These are phyloP conservation scores for Tympanuchus pallidicinctus DNA, from an alignment of 2,113 vertebrate species.

Conservation along the genomic window DNA sequence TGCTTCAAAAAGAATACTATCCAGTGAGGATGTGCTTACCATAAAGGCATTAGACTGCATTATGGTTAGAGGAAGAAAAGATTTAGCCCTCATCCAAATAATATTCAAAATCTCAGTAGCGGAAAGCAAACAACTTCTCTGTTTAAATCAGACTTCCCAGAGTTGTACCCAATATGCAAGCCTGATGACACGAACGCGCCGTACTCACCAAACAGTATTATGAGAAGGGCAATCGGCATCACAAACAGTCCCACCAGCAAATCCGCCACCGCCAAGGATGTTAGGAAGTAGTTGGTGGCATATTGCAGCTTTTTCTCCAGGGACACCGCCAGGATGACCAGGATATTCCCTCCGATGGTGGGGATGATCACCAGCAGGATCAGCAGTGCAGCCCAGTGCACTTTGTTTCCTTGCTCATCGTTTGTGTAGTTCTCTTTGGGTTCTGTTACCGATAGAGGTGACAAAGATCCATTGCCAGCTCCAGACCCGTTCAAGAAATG, in stretches of 20 bases:
- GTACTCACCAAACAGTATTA: conserved; percentile 91
- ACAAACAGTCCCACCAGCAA: conserved; percentile 95
- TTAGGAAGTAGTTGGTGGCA: conserved; percentile 97
- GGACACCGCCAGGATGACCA: conserved; percentile 95
- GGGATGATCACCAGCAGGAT: conserved; percentile 92
- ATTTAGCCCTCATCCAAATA: background rate
- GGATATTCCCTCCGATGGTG: conserved; percentile 95
- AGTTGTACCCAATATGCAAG: background rate
- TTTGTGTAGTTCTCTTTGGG: conserved; percentile 53
- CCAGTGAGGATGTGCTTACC: background rate
- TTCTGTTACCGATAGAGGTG: conserved; percentile 25
- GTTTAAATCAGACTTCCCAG: background rate
- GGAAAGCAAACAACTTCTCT: background rate
- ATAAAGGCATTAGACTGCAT: background rate
- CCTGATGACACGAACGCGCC: background rate
- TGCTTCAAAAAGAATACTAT: background rate
- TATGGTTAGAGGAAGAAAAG: background rate
- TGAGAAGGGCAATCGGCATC: conserved; percentile 95
- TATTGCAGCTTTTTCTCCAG: conserved; percentile 96
- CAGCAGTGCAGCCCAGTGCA: conserved; percentile 89
- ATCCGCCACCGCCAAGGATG: conserved; percentile 94
- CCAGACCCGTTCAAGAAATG: conserved; percentile 52
- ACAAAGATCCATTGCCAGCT: conserved; percentile 49
- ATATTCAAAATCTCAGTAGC: background rate
- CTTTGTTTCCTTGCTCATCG: conserved; percentile 67